Evolutionary conservation across 2,113 vertebrate genomes (phyloP).

Genomic region (Rhizomys pruinosus): DNA sequence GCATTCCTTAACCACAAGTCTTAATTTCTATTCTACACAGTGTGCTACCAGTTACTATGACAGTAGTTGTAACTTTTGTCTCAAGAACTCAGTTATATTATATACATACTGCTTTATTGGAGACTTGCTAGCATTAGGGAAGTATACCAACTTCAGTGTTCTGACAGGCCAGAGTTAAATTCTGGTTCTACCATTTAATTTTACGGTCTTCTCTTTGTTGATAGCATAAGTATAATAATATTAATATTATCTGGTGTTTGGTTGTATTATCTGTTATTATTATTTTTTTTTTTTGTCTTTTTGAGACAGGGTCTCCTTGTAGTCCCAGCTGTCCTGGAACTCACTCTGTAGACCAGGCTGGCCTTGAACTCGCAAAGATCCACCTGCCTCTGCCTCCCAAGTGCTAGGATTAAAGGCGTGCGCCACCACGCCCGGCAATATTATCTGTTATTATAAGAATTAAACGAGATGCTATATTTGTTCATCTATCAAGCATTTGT

Average conservation of each 20-base stretch:
- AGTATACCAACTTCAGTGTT: not conserved
- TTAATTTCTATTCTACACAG: not conserved
- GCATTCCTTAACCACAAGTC: constrained; percentile 6
- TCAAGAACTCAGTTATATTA: not conserved
- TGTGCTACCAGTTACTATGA: not conserved
- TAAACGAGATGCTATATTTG: not conserved
- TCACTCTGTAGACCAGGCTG: too few species aligned
- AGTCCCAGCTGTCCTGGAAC: too few species aligned
- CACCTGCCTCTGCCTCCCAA: too few species aligned
- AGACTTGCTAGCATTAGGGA: not conserved
- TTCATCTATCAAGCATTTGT: not conserved
- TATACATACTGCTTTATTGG: not conserved
- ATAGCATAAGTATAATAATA: not conserved
- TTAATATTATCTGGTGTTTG: not conserved
- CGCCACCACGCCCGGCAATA: too few species aligned
- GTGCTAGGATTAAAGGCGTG: too few species aligned
- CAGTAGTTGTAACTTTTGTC: not conserved
- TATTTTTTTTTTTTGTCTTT: too few species aligned
- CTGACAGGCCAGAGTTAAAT: not conserved
- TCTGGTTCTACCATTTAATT: not conserved
- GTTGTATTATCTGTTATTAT: too few species aligned
- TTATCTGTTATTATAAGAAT: constrained; percentile 16
- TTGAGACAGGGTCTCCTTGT: too few species aligned
- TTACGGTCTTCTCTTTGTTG: not conserved
- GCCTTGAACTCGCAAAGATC: too few species aligned